A percentile compares a stretch with the other conserved stretches of the same genome.
Evolutionary conservation across 2,113 vertebrate genomes (phyloP).

Genomic region (Leptobrachium leishanense): DNA sequence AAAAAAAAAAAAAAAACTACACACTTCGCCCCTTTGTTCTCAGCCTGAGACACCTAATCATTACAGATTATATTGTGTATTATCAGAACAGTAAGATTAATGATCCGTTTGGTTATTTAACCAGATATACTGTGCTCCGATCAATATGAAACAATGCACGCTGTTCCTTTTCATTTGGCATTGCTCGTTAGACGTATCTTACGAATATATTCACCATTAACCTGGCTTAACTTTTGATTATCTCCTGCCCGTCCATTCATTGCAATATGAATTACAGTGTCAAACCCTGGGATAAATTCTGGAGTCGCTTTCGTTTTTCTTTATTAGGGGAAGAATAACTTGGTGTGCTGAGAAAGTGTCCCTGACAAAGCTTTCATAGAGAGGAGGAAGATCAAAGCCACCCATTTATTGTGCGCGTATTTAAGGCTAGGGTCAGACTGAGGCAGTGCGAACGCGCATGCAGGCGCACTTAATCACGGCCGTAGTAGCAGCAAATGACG

Average conservation of each 20-base stretch:
- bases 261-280: slow-evolving; percentile 18
- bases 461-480: no score
- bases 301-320: no score
- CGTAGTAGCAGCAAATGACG: no score
- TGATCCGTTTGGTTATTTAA: background rate
- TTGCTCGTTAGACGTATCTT: slow-evolving; percentile 16
- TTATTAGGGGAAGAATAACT: no score
- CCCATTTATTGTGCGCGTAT: no score
- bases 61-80: slow-evolving; percentile 16
- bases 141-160: slow-evolving; percentile 23
- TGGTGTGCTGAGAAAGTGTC: no score
- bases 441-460: no score
- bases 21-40: no score
- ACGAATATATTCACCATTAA: slow-evolving; percentile 21
- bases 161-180: slow-evolving; percentile 18
- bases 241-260: slow-evolving; percentile 21
- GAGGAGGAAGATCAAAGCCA: no score
- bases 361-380: no score
- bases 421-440: no score
- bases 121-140: slow-evolving; percentile 11
- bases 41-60: background rate
- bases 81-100: slow-evolving; percentile 31
- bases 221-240: slow-evolving; percentile 28
- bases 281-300: background rate
- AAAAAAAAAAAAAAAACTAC: no score